A percentile compares a stretch with the other conserved stretches of the same genome.
phyloP scores from a whole-genome alignment of 2,888 invertebrate species.

The Eurytoma californica region DNA sequence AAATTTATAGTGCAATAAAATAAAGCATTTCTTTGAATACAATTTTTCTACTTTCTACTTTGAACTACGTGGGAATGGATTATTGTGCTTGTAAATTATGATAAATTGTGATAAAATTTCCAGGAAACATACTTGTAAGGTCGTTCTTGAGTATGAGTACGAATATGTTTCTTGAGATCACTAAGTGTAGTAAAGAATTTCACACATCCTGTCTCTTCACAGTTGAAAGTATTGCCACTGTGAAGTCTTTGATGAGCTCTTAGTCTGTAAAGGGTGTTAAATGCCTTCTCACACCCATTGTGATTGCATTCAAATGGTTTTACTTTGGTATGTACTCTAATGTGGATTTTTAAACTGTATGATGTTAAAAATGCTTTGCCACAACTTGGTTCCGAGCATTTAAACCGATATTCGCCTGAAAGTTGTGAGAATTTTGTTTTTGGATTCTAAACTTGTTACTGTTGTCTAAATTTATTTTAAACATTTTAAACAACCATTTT shows the following conservation, averaged over 20 bases:
- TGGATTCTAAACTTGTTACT: constrained; percentile 35
- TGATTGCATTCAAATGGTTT: constrained; percentile 93
- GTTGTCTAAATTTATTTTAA: constrained; percentile 21
- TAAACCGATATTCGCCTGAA: constrained; percentile 95
- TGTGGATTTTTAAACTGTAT: constrained; percentile 95
- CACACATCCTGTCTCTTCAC: constrained; percentile 86
- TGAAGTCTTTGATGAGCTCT: constrained; percentile 94
- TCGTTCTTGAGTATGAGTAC: constrained; percentile 94
- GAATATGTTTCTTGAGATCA: constrained; percentile 94
- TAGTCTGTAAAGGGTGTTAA: constrained; percentile 94
- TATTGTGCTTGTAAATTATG: constrained; percentile 30
- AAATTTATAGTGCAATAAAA: not conserved
- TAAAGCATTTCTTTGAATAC: not conserved
- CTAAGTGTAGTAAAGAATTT: constrained; percentile 96
- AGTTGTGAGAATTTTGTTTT: constrained; percentile 60
- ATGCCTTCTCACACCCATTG: constrained; percentile 91
- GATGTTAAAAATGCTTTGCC: constrained; percentile 96
- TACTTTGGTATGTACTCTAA: constrained; percentile 93
- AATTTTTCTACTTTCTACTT: not conserved
- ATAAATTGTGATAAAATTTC: constrained; percentile 44
- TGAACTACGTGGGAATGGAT: constrained; percentile 16
- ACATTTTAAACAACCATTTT: constrained; percentile 15
- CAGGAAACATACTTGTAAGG: constrained; percentile 85
- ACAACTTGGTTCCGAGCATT: constrained; percentile 90
- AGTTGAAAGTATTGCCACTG: constrained; percentile 96